Evolutionary conservation across 2,113 vertebrate genomes (phyloP), one percentile per base, ranked within the genome.

Genomic region (Girardinichthys multiradiatus): DNA sequence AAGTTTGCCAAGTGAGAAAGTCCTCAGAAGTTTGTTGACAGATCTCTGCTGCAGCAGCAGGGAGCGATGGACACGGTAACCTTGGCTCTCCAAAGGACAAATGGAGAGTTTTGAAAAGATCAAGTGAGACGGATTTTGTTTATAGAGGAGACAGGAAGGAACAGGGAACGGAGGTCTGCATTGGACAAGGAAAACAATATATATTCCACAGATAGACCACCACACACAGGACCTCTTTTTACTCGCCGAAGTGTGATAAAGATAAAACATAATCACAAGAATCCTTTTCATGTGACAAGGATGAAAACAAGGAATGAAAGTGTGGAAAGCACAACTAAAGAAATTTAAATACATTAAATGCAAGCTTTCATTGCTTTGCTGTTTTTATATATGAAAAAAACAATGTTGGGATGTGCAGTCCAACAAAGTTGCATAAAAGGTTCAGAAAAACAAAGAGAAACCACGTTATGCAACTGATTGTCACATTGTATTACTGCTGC

Each of bases 21-120:
- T 84, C 86, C 83, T 91, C 85, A 91, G 91, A 90, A 91, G 89
- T 89, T 89, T 89, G 88, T 89, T 89, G 87, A 92, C 88, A 88
- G 89, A 90, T 89, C 83, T 90, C 86, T 11, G 72, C 79, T 68
- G 84, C 72, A 66, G 85, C 68, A 27, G 81, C 85, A 85, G 90
- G 77, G 57, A 81, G 85, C 69, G 75, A 87, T 86, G 87, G 91
- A 91, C 88, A 72, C 4, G 75, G 66, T 88, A 82, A 92, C 90
- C 89, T 92, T 91, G 89, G 80, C 87, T 86, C 83, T 77, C 75
- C 73, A 79, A 88, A 91, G 87, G 91, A 92, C 88, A 87, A 90
- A 79, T 24, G 86, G 65, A 19, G 86, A 87, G 84, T 82, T 87
- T 87, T 81, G 83, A 81, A 83, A 82, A 90, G 90, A 91, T 90